Conservation (phyloP, 1,140 invertebrate species). For the Antheraea mylitta region DNA sequence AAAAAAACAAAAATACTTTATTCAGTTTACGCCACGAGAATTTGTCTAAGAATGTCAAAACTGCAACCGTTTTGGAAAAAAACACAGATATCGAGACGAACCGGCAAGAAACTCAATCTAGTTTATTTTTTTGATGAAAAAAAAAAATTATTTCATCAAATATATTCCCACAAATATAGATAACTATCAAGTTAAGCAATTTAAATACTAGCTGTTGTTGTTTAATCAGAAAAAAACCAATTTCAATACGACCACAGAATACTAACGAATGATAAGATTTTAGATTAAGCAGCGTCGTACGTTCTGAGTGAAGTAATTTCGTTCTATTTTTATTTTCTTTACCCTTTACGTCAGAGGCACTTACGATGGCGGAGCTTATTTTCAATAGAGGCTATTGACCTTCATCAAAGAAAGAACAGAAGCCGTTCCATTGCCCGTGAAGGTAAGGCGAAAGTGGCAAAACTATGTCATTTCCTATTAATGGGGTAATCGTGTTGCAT, state of each 20-base stretch:
- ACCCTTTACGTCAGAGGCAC: constrained; percentile 6
- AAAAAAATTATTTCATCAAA: too few species aligned
- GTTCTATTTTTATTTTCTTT: constrained; percentile 6
- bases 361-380: constrained; percentile 19
- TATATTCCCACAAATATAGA: too few species aligned
- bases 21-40: too few species aligned
- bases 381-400: constrained; percentile 26
- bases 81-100: too few species aligned
- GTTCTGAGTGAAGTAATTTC: not conserved
- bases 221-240: not conserved
- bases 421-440: constrained; percentile 16
- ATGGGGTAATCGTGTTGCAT: constrained; percentile 27
- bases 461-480: constrained; percentile 26
- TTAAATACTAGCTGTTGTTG: too few species aligned
- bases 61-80: too few species aligned
- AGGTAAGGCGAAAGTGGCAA: constrained; percentile 7
- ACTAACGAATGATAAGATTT: not conserved
- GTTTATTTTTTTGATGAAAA: too few species aligned
- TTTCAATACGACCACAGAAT: not conserved
- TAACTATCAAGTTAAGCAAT: too few species aligned
- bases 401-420: constrained; percentile 32
- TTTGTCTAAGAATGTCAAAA: too few species aligned
- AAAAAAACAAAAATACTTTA: too few species aligned
- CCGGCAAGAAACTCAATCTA: too few species aligned
- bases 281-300: not conserved